Conservation (phyloP, 2,113 vertebrate genomes). For the Cinclus cinclus region DNA sequence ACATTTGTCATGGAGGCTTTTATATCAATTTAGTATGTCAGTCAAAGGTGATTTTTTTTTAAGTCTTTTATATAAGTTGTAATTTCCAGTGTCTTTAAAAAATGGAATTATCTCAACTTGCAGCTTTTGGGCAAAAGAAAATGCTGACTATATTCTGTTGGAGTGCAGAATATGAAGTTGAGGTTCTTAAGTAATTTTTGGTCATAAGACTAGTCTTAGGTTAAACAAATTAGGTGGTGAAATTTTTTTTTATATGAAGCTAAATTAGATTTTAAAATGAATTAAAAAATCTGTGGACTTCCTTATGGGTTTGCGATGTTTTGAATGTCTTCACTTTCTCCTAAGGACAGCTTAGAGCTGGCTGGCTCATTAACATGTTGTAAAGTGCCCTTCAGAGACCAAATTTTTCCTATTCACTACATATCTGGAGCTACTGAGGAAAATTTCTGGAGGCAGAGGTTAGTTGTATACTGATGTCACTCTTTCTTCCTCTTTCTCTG, state of each 20-base stretch:
- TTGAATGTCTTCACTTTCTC: background rate
- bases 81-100: background rate
- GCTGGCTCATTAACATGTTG: background rate
- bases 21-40: background rate
- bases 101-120: background rate
- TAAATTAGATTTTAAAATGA: background rate
- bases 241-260: background rate
- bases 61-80: background rate
- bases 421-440: background rate
- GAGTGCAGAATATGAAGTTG: background rate
- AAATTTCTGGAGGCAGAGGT: background rate
- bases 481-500: background rate
- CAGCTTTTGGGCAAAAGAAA: background rate
- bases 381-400: background rate
- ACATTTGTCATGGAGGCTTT: background rate
- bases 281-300: background rate
- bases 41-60: background rate
- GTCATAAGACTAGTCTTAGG: background rate
- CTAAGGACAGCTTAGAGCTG: background rate
- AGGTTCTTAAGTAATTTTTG: background rate
- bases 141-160: background rate
- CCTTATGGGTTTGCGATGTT: background rate
- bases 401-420: background rate
- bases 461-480: background rate
- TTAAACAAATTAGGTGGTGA: background rate